These are phyloP conservation scores for Cyanoderma ruficeps DNA, from an alignment of 2,113 vertebrate genomes.

Conservation along the genomic window DNA sequence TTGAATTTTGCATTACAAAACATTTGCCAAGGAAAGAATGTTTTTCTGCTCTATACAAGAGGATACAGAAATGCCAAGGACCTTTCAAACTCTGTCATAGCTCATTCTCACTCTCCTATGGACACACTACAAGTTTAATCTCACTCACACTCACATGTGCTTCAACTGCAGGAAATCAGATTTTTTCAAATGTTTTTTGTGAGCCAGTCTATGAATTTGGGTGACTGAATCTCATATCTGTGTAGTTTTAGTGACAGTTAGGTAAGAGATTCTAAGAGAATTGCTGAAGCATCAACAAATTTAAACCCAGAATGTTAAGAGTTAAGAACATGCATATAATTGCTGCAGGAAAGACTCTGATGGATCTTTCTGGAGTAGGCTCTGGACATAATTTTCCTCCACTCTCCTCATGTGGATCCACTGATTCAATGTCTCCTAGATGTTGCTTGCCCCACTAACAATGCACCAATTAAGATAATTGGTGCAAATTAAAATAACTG, in stretches of 20 bases:
- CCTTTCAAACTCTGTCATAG: background rate
- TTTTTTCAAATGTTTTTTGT: background rate
- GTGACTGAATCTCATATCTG: background rate
- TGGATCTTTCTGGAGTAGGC: background rate
- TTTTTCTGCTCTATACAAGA: background rate
- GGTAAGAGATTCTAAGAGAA: background rate
- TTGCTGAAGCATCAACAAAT: background rate
- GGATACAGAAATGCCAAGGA: background rate
- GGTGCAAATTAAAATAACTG: background rate
- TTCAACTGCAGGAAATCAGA: background rate
- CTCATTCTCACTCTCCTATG: background rate
- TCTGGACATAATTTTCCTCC: background rate
- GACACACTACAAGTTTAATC: background rate
- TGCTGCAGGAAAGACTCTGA: background rate
- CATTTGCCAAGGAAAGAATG: background rate
- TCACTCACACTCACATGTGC: background rate
- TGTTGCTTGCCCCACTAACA: background rate
- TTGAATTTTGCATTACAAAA: background rate
- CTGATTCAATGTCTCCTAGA: background rate
- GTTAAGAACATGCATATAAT: background rate
- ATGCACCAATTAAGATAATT: background rate
- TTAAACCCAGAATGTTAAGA: background rate
- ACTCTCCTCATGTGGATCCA: accelerated
- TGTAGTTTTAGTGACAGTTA: background rate
- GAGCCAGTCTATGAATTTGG: background rate